Percentiles rank a stretch among this genome's conserved stretches.
Evolutionary conservation across 2,113 vertebrate species (phyloP).

Genomic region (Antechinus stuartii): DNA sequence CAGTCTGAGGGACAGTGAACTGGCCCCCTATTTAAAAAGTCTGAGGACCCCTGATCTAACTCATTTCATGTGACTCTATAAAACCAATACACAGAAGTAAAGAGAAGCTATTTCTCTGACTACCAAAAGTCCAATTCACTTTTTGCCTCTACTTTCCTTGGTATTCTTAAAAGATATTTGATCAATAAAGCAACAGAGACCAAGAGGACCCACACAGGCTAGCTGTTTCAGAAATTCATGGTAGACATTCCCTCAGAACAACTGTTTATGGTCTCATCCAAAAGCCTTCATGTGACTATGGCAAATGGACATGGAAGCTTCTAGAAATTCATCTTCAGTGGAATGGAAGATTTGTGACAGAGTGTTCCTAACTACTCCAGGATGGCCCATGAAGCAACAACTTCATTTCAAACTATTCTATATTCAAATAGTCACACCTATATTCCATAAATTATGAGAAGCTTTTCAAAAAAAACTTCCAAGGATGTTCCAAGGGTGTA

Average conservation of each 20-base stretch:
- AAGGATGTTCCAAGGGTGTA: not conserved
- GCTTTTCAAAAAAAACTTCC: not conserved
- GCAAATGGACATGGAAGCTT: not conserved
- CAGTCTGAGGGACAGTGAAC: no score
- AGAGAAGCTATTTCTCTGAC: not conserved
- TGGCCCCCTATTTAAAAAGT: no score
- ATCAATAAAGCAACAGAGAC: not conserved
- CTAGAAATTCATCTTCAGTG: constrained; percentile 26
- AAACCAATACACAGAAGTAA: not conserved
- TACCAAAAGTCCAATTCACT: not conserved
- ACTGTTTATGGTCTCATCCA: no score
- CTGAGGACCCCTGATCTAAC: not conserved
- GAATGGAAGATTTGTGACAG: not conserved
- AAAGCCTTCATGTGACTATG: not conserved
- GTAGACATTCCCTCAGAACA: not conserved
- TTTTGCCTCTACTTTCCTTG: not conserved
- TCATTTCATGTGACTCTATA: not conserved
- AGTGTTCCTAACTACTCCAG: not conserved
- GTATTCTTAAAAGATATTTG: not conserved
- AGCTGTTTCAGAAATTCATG: not conserved
- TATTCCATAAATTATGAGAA: not conserved
- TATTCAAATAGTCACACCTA: not conserved
- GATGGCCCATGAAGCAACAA: not conserved
- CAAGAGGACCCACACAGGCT: not conserved
- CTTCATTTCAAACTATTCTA: not conserved